Percentiles rank a stretch among this genome's conserved stretches.
phyloP scores from a whole-genome alignment of 2,888 invertebrate species.

The Himalopsyche japonica region DNA sequence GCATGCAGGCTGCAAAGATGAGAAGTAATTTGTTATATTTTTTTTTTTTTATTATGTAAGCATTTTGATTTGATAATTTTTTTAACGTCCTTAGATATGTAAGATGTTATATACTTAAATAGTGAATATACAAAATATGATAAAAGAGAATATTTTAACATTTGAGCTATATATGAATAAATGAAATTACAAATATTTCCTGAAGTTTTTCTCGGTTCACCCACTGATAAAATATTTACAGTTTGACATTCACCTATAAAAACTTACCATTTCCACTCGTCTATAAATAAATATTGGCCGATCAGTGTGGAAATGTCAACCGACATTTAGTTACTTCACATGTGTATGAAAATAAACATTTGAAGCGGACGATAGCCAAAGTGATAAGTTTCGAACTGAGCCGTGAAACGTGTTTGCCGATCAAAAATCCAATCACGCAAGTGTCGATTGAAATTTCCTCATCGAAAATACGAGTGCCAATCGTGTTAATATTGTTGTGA shows the following conservation, averaged over 20 bases:
- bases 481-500: not conserved
- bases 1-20: not conserved
- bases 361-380: not conserved
- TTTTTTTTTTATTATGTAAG: conserved; percentile 1
- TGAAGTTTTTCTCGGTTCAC: too few species aligned
- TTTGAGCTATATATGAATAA: conserved; percentile 34
- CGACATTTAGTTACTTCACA: not conserved
- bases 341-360: not conserved
- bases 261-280: not conserved
- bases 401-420: not conserved
- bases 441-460: not conserved
- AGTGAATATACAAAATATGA: conserved; percentile 33
- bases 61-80: conserved; percentile 23
- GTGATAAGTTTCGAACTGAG: not conserved
- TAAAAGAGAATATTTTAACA: conserved; percentile 40
- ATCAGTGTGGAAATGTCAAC: not conserved
- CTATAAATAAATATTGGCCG: not conserved
- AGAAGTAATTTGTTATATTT: conserved; percentile 18
- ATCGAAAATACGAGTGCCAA: not conserved
- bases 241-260: not conserved
- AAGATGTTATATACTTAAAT: conserved; percentile 39
- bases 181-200: conserved; percentile 19
- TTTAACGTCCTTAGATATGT: conserved; percentile 30
- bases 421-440: not conserved
- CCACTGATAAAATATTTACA: not conserved